Evolutionary conservation across 2,888 invertebrate species (phyloP).

Genomic region (Acrobasis consociella): DNA sequence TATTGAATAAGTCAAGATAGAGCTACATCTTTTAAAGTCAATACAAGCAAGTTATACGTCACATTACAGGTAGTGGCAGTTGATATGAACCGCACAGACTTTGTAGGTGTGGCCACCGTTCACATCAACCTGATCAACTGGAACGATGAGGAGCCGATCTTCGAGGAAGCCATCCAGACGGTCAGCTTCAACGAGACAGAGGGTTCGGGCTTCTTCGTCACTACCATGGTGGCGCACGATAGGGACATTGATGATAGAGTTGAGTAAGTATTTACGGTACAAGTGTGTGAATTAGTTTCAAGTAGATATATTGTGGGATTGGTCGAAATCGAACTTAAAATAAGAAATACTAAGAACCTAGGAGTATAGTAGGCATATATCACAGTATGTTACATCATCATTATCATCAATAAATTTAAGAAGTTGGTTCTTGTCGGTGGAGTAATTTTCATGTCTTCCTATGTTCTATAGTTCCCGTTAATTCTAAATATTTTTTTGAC

Average conservation of each 20-base stretch:
- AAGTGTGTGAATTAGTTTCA: no score
- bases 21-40: no score
- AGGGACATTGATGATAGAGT: constrained; percentile 84
- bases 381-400: no score
- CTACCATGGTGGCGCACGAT: constrained; percentile 81
- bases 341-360: no score
- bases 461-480: no score
- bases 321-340: no score
- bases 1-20: no score
- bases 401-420: no score
- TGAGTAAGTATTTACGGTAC: constrained; percentile 65
- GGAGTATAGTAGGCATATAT: no score
- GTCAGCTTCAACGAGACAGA: constrained; percentile 82
- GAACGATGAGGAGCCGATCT: constrained; percentile 88
- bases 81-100: constrained; percentile 53
- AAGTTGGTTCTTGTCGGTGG: no score
- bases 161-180: constrained; percentile 59
- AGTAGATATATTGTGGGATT: no score
- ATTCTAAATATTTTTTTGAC: constrained; percentile 26
- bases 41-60: not conserved
- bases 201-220: constrained; percentile 70
- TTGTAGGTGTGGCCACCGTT: constrained; percentile 63
- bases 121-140: constrained; percentile 83
- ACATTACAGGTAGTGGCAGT: constrained; percentile 60
- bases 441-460: no score